Evolutionary conservation across 2,797 vertebrate species (phyloP).

Genomic region (Heliangelus exortis): DNA sequence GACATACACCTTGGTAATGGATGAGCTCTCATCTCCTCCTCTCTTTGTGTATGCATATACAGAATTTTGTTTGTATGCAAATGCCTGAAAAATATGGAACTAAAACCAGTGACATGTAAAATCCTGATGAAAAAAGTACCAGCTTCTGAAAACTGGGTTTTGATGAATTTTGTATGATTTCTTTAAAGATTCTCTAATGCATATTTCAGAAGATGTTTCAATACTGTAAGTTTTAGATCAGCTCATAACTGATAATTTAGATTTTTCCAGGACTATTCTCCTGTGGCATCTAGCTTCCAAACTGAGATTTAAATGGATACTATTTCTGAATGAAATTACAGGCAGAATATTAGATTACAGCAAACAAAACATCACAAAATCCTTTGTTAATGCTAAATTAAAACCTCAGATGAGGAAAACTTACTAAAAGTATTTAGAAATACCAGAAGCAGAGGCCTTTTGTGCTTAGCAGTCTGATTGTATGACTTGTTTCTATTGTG

Average conservation of each 20-base stretch:
- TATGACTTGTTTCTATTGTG: slow-evolving; percentile 22
- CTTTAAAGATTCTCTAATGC: slow-evolving; percentile 76
- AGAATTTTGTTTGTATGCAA: slow-evolving; percentile 64
- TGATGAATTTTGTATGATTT: slow-evolving; percentile 81
- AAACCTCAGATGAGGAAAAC: slow-evolving; percentile 58
- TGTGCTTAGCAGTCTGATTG: slow-evolving; percentile 5
- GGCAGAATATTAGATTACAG: slow-evolving; percentile 74
- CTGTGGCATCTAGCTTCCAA: slow-evolving; percentile 68
- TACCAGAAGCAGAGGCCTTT: slow-evolving; percentile 47
- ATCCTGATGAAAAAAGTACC: slow-evolving; percentile 62
- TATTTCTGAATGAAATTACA: slow-evolving; percentile 72
- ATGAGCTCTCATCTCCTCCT: neutral
- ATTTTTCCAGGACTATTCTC: slow-evolving; percentile 71
- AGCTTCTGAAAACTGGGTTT: slow-evolving; percentile 76
- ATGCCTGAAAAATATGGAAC: slow-evolving; percentile 55
- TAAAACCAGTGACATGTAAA: slow-evolving; percentile 62
- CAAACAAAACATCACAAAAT: slow-evolving; percentile 71
- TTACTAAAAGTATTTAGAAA: slow-evolving; percentile 45
- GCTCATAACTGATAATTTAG: slow-evolving; percentile 74
- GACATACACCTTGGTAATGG: neutral
- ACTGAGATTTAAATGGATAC: slow-evolving; percentile 71
- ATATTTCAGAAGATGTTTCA: slow-evolving; percentile 79
- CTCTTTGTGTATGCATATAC: neutral
- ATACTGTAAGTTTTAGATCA: slow-evolving; percentile 74
- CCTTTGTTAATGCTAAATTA: slow-evolving; percentile 77